phyloP scores from a whole-genome alignment of 2,113 vertebrate species.

The Odocoileus hemionus region DNA sequence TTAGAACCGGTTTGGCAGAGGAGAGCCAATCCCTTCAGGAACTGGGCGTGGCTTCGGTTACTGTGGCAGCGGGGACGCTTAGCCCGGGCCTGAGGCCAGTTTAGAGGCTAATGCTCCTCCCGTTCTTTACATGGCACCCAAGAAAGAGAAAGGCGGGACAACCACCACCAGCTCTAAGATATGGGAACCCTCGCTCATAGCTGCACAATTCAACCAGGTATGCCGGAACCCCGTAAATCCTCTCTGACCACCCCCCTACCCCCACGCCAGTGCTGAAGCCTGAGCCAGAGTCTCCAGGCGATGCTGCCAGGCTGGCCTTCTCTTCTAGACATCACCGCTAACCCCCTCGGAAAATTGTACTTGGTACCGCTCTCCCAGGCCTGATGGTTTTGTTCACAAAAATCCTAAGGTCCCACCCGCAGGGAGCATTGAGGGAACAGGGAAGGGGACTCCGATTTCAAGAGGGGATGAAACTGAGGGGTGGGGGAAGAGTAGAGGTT shows the following conservation, averaged over 20 bases:
- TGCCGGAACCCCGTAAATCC: neutral
- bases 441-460: neutral
- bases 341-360: neutral
- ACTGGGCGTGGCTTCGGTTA: constrained; percentile 52
- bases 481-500: neutral
- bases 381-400: neutral
- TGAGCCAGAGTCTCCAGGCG: too few species aligned
- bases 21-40: neutral
- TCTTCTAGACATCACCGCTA: neutral
- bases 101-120: neutral
- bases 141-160: constrained; percentile 56
- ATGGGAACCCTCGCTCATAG: constrained; percentile 80
- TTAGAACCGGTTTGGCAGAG: rapidly evolving
- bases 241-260: rapidly evolving
- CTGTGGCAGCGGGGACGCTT: constrained; percentile 53
- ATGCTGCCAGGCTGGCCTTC: neutral
- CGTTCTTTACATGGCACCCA: constrained; percentile 75
- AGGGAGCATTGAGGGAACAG: neutral
- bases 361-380: neutral
- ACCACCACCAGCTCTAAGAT: neutral
- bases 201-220: constrained; percentile 81
- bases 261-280: rapidly evolving
- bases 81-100: neutral
- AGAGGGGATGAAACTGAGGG: neutral
- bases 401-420: neutral